These are phyloP conservation scores for Pherbina coryleti DNA, from an alignment of 2,888 invertebrate genomes.

Conservation along the genomic window DNA sequence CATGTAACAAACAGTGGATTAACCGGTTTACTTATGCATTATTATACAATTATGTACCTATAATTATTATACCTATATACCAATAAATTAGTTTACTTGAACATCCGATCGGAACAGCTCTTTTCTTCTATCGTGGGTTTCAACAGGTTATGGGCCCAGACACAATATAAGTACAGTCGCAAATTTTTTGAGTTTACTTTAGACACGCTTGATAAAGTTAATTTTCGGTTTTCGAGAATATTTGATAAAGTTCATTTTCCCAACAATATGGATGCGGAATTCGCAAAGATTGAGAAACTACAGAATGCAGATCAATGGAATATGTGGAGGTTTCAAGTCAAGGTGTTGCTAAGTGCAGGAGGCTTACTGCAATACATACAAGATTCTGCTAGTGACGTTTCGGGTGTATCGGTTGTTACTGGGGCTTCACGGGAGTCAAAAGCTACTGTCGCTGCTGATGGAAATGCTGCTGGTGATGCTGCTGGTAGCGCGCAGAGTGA, in stretches of 20 bases:
- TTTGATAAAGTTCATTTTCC: background rate
- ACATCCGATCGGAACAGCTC: background rate
- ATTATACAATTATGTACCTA: too few species aligned
- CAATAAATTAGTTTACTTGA: background rate
- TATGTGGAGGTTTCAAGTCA: constrained; percentile 40
- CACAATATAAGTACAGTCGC: constrained; percentile 12
- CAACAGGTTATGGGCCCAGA: constrained; percentile 41
- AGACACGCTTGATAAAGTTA: background rate
- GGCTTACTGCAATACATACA: constrained; percentile 29
- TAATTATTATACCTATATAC: background rate
- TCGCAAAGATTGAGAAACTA: constrained; percentile 38
- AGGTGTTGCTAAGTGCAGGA: constrained; percentile 37
- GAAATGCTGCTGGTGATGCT: background rate
- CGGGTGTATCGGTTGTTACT: background rate
- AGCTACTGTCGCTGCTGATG: background rate
- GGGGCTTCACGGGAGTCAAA: background rate
- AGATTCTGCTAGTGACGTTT: constrained; percentile 1
- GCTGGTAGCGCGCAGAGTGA: background rate
- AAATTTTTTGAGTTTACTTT: background rate
- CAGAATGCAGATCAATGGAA: constrained; percentile 38
- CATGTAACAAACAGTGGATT: too few species aligned
- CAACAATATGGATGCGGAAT: constrained; percentile 35
- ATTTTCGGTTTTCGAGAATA: too few species aligned
- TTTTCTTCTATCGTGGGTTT: background rate
- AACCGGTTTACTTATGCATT: background rate